phyloP scores from a whole-genome alignment of 2,888 invertebrate species.

The Melieria crassipennis region DNA sequence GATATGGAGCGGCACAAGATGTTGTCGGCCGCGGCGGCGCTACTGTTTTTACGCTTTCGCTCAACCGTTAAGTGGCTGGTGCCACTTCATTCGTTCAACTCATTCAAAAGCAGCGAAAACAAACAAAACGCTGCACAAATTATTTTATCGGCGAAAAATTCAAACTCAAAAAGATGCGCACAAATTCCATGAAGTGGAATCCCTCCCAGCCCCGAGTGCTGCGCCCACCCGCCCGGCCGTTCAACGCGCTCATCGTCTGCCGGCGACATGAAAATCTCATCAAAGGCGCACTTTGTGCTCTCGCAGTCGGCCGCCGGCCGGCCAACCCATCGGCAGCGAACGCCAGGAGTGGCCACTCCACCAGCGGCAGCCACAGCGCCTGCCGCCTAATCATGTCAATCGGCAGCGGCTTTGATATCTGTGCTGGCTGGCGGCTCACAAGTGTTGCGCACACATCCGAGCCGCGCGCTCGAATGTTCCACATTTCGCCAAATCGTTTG shows the following conservation, averaged over 20 bases:
- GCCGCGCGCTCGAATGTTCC: too few species aligned
- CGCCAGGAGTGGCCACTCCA: conserved; percentile 3
- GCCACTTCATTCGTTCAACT: conserved; percentile 10
- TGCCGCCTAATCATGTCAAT: too few species aligned
- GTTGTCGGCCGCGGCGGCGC: conserved; percentile 14
- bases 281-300: conserved; percentile 29
- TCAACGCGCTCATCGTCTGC: neutral
- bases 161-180: conserved; percentile 15
- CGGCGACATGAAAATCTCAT: conserved; percentile 1
- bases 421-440: too few species aligned
- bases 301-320: neutral
- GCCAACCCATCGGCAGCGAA: conserved; percentile 12
- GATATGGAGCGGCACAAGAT: too few species aligned
- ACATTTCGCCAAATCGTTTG: too few species aligned
- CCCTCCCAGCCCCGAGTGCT: neutral
- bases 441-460: too few species aligned
- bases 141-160: too few species aligned
- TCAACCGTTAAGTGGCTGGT: conserved; percentile 24
- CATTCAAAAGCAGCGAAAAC: too few species aligned
- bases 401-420: too few species aligned
- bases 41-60: conserved; percentile 32
- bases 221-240: neutral
- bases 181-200: conserved; percentile 29
- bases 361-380: neutral
- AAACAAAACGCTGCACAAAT: too few species aligned